phyloP scores from a whole-genome alignment of 1,140 invertebrate species.

The Drosophila auraria region DNA sequence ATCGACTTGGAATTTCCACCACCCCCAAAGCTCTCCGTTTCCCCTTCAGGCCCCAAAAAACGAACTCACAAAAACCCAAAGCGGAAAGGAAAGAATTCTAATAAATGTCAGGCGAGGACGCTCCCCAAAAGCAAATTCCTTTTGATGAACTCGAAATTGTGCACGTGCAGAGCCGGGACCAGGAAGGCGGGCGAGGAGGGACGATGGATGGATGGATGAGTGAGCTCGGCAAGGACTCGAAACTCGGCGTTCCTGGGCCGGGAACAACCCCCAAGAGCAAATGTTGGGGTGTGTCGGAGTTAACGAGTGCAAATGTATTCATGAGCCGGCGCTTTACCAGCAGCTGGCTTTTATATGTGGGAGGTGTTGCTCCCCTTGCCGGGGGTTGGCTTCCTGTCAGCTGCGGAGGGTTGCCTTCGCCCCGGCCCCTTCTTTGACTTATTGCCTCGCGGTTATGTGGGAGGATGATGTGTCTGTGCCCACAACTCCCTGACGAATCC shows the following conservation, averaged over 20 bases:
- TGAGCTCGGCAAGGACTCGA: constrained; percentile 21
- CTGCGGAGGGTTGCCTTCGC: constrained; percentile 41
- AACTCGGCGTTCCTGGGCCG: background rate
- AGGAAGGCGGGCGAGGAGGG: background rate
- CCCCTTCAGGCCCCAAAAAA: background rate
- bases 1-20: constrained; percentile 61
- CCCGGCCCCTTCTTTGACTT: constrained; percentile 54
- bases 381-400: constrained; percentile 68
- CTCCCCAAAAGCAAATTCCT: constrained; percentile 71
- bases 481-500: constrained; percentile 61
- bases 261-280: constrained; percentile 56
- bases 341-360: constrained; percentile 38
- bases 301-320: constrained; percentile 85
- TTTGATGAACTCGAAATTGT: constrained; percentile 82
- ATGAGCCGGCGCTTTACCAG: constrained; percentile 78
- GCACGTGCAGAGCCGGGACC: constrained; percentile 75
- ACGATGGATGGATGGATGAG: constrained; percentile 27
- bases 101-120: constrained; percentile 72
- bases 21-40: background rate
- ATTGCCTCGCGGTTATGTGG: constrained; percentile 58
- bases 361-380: constrained; percentile 37
- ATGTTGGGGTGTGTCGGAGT: constrained; percentile 70
- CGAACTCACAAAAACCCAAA: background rate
- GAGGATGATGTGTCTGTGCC: constrained; percentile 13
- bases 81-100: constrained; percentile 69